These are phyloP conservation scores for Nyctereutes procyonoides DNA, from an alignment of 2,113 vertebrate genomes.

Conservation along the genomic window DNA sequence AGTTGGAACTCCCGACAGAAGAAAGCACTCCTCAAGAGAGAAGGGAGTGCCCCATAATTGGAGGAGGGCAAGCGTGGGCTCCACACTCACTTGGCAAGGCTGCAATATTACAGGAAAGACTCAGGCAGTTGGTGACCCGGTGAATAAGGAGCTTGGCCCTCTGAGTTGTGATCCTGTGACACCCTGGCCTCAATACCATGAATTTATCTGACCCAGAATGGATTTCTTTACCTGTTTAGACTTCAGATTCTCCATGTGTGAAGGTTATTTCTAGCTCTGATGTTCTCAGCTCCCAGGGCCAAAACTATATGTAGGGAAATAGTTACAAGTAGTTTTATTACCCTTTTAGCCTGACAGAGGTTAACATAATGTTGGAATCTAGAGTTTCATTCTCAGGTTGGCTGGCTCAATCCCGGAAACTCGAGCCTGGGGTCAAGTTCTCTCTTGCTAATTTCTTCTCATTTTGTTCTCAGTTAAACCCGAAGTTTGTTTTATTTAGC, in stretches of 20 bases:
- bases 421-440: background rate
- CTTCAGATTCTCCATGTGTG: background rate
- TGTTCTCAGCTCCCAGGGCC: background rate
- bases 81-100: background rate
- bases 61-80: background rate
- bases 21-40: background rate
- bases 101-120: background rate
- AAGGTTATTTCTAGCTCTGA: background rate
- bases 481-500: constrained; percentile 42
- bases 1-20: background rate
- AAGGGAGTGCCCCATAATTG: background rate
- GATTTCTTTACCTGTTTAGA: background rate
- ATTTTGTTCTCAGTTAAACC: background rate
- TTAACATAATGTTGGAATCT: constrained; percentile 45
- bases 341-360: background rate
- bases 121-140: background rate
- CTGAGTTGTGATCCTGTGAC: background rate
- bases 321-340: background rate
- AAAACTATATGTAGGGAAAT: background rate
- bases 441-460: background rate
- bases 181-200: background rate
- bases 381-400: background rate
- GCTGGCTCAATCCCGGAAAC: background rate
- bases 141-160: background rate
- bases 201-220: background rate